Evolutionary conservation across 2,113 vertebrate species (phyloP).

Genomic region (Psilopogon haemacephalus): DNA sequence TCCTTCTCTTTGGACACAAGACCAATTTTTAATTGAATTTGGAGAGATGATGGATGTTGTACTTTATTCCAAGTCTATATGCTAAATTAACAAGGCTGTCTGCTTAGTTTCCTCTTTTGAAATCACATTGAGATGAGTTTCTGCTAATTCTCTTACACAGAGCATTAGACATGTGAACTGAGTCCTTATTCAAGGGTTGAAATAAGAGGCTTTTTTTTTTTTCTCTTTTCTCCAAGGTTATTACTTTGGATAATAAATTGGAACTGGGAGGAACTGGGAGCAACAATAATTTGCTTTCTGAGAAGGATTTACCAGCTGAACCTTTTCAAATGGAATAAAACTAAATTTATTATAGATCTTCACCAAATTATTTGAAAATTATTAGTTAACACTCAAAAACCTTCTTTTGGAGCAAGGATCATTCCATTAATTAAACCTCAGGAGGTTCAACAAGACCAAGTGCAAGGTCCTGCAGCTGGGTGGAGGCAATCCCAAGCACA

Average conservation of each 20-base stretch:
- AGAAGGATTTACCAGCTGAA: not conserved
- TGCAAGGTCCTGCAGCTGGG: no score
- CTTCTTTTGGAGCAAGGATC: not conserved
- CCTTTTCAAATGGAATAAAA: conserved; percentile 19
- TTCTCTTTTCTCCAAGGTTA: not conserved
- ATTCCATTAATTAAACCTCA: no score
- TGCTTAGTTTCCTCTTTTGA: conserved; percentile 75
- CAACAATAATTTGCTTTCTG: not conserved
- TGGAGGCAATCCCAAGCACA: no score
- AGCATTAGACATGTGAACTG: conserved; percentile 54
- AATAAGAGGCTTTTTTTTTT: conserved; percentile 3
- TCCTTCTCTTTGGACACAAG: conserved; percentile 73
- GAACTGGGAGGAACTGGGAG: not conserved
- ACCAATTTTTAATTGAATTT: conserved; percentile 82
- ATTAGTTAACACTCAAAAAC: not conserved
- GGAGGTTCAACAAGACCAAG: no score
- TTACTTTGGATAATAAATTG: conserved; percentile 34
- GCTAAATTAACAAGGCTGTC: conserved; percentile 84
- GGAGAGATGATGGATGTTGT: conserved; percentile 79
- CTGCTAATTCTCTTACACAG: conserved; percentile 73
- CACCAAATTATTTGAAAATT: not conserved
- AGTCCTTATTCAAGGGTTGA: conserved; percentile 37
- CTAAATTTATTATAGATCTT: not conserved
- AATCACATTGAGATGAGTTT: conserved; percentile 64
- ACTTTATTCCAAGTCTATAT: conserved; percentile 79